Evolutionary conservation across 2,797 vertebrate species (phyloP), one percentile per base, ranked within the genome.

Genomic region (Cichlasoma orientale): DNA sequence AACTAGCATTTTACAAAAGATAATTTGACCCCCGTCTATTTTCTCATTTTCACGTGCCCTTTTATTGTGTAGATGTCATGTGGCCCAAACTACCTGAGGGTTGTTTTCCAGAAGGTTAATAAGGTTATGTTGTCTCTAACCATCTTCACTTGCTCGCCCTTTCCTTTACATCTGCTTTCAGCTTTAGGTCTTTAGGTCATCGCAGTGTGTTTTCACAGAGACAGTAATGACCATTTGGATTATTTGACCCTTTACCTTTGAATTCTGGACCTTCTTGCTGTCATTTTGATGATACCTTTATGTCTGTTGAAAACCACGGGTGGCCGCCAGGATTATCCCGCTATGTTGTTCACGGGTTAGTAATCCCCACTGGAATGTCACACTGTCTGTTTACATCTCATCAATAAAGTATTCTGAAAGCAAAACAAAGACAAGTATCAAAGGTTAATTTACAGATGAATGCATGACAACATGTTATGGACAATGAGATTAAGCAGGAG

Each of bases 331-430:
- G 82, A 88, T 93, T 93, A 93, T 92, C 93, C 89, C 59, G 25
- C 84, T 90, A 80, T 75, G 58, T 50, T 85, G 83, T 81, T 70
- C 71, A 61, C 78, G 75, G 57, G 87, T 77, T 72, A 56, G 75
- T 93, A 92, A 94, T 94, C 92, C 88, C 54, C 61, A 75, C 23
- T 81, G 75, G 93, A 94, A 94, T 94, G 92, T 91, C 87, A 83
- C 91, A 91, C 89, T 82, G 71, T 82, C 53, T 82, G 55, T 33
- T 66, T 81, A 74, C 82, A 76, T 70, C 36, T 16, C 70, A 75
- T 78, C 75, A 83, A 72, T 81, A 61, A 72, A 36, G 47, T 66
- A 36, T 81, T 81, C 77, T 74, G 52, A 75, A 68, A 80, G 33
- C 31, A 53, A 80, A 58, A 56, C 38, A 55, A 56, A 63, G 56